Percentiles rank a stretch among this genome's conserved stretches.
These are phyloP conservation scores for Trachelipus rathkii DNA, from an alignment of 1,140 invertebrate genomes.

Conservation along the genomic window DNA sequence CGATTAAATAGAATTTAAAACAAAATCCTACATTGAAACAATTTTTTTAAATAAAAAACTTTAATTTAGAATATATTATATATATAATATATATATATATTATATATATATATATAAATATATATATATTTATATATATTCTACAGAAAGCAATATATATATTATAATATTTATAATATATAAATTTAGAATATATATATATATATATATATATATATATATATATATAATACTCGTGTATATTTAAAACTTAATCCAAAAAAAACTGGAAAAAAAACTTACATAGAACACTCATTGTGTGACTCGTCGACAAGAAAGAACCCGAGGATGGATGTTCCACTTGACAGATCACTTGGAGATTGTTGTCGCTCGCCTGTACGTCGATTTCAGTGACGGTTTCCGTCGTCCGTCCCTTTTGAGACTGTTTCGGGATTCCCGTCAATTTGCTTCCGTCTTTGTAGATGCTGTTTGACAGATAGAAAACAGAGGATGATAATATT, in stretches of 20 bases:
- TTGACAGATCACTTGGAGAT: conserved; percentile 5
- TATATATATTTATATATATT: background rate
- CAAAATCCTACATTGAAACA: background rate
- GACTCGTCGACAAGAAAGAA: conserved; percentile 1
- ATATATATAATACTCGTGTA: background rate
- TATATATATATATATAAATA: background rate
- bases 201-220: background rate
- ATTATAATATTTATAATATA: no score
- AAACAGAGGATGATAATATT: background rate
- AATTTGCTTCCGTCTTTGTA: conserved; percentile 5
- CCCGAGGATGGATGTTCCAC: background rate
- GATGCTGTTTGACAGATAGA: background rate
- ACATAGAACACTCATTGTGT: conserved; percentile 4
- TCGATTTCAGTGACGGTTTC: background rate
- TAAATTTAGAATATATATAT: background rate
- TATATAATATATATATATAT: no score
- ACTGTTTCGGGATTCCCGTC: background rate
- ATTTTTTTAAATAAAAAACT: no score
- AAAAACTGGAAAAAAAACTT: background rate
- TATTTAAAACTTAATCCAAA: background rate
- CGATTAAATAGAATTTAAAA: no score
- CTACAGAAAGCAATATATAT: background rate
- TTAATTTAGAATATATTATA: no score
- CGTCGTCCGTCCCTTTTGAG: background rate
- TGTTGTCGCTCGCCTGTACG: background rate